Evolutionary conservation across 2,888 invertebrate genomes (phyloP), one percentile per base, ranked within the genome.

Genomic region (Calliopum simillimum): DNA sequence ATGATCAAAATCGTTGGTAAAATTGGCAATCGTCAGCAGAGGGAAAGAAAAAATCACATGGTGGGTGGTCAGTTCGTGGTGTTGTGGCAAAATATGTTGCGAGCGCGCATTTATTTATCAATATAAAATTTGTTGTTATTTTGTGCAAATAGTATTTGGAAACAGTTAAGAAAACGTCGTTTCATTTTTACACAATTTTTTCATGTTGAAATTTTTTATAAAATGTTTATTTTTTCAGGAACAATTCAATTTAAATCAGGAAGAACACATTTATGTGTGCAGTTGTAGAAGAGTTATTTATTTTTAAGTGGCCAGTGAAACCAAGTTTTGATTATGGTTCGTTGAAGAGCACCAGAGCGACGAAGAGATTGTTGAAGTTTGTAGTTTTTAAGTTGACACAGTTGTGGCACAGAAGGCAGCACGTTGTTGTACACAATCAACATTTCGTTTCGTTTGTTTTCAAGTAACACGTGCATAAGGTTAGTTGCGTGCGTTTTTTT

Each of bases 21-120:
- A 53, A 55, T 59, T 64, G 73, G 71, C 73, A 73, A 73, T 73
- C 71, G 66, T 16, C 70, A 62, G 66, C 59, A 68, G 65, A 68
- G 51, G 53, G 21, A 43, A 61, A 53, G 49, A 51, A 51, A 25
- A 43, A 25, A n/a, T 19, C 46, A 66, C 61, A 70, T 23, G 53
- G 59, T 46, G 49, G 64, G 68, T 69, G 73, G 72, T 72, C 73
- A 68, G 72, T 74, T 23, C 70, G 69, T 72, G 70, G 70, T 56
- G 66, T 63, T 4, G 73, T 73, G 71, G 71, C 53, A 53, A 53
- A 53, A 53, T n/a, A n/a, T 53, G 53, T 53, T 53, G 53, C 21
- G 19, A 53, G 19, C 53, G 53, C 56, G 51, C 25, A 65, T 53
- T 53, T 21, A n/a, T 49, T 33, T 33, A 33, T 33, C 33, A 33